Percentiles rank a stretch among this genome's conserved stretches.
Evolutionary conservation across 2,888 invertebrate genomes (phyloP).

Genomic region (Steromphala cineraria): DNA sequence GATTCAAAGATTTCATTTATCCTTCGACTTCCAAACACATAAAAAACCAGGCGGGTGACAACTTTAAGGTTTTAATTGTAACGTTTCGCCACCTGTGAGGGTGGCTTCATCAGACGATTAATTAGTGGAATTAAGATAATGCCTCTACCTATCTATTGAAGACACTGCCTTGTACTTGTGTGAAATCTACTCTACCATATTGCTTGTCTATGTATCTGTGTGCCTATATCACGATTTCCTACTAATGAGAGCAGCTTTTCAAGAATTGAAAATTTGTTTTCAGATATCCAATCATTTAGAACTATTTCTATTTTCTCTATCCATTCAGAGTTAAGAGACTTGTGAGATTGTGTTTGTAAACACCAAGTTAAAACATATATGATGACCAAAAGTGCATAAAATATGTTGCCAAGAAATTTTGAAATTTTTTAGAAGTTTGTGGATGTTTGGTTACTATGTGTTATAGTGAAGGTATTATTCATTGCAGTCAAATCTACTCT

Average conservation of each 20-base stretch:
- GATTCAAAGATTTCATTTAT: too few relatives aligned
- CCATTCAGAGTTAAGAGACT: too few relatives aligned
- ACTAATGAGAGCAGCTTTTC: conserved; percentile 8
- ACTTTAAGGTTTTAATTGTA: too few relatives aligned
- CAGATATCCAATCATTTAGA: background rate
- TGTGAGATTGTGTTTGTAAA: too few relatives aligned
- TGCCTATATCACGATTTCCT: background rate
- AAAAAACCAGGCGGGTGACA: too few relatives aligned
- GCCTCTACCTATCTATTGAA: too few relatives aligned
- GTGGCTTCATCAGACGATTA: too few relatives aligned
- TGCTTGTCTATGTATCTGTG: background rate
- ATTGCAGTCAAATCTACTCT: conserved; percentile 62
- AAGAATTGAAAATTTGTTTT: background rate
- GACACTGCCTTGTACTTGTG: background rate
- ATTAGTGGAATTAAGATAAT: too few relatives aligned
- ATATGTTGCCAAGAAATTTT: background rate
- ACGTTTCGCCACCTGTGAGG: too few relatives aligned
- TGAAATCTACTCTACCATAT: background rate
- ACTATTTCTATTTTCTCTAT: too few relatives aligned
- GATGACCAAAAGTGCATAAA: background rate
- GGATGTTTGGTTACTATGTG: background rate
- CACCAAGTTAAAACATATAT: too few relatives aligned
- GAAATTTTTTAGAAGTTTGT: background rate
- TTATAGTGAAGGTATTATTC: conserved; percentile 24
- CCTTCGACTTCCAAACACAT: too few relatives aligned